A percentile compares a stretch with the other conserved stretches of the same genome.
phyloP scores from a whole-genome alignment of 2,113 vertebrate species.

The Micronycteris hirsuta region DNA sequence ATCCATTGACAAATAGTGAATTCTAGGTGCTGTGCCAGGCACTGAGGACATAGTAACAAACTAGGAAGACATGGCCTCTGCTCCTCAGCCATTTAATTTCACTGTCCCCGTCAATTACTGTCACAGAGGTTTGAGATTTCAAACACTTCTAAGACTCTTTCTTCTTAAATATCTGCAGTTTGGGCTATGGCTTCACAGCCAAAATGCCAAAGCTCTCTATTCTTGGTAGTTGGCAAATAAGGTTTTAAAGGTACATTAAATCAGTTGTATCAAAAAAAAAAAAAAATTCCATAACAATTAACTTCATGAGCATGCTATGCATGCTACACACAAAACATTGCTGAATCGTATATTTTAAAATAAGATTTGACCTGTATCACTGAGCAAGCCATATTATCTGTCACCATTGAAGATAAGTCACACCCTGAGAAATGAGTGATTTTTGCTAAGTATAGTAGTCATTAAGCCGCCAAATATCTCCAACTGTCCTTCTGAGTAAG shows the following conservation, averaged over 20 bases:
- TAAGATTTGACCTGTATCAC: background rate
- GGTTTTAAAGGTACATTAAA: background rate
- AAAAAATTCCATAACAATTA: background rate
- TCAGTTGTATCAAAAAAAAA: background rate
- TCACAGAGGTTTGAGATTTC: background rate
- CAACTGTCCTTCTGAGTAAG: background rate
- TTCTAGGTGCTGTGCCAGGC: background rate
- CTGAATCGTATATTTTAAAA: background rate
- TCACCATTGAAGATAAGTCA: background rate
- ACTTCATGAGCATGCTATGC: background rate
- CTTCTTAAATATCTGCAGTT: background rate
- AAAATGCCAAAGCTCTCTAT: background rate
- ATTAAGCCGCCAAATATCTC: background rate
- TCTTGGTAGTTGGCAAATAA: background rate
- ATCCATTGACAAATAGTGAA: background rate
- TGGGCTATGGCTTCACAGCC: background rate
- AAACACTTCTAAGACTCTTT: background rate
- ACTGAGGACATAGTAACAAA: background rate
- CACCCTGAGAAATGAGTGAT: background rate
- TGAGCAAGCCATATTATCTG: background rate
- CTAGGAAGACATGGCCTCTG: background rate
- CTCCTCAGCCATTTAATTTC: background rate
- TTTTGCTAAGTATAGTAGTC: background rate
- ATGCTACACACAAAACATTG: background rate
- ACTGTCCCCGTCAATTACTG: background rate